These are phyloP conservation scores for Drosophila engyochracea DNA, from an alignment of 2,888 invertebrate genomes.

Conservation along the genomic window DNA sequence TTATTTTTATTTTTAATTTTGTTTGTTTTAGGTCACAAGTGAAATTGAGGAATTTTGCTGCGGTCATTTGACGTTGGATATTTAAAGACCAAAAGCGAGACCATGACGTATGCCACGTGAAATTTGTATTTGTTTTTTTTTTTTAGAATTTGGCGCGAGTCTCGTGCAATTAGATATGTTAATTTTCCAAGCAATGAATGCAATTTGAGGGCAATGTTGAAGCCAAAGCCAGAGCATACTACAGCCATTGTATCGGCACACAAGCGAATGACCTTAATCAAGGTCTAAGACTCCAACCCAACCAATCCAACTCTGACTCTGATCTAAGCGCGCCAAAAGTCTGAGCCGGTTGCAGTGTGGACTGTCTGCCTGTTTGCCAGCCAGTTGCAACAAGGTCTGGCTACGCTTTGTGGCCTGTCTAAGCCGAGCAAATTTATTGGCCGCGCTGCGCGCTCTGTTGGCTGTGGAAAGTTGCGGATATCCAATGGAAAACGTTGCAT, in stretches of 20 bases:
- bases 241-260: slow-evolving; percentile 53
- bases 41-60: slow-evolving; percentile 48
- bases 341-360: slow-evolving; percentile 53
- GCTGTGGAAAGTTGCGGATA: slow-evolving; percentile 33
- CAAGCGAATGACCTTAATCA: slow-evolving; percentile 84
- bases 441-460: slow-evolving; percentile 37
- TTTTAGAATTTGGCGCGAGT: slow-evolving; percentile 42
- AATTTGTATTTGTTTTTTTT: slow-evolving; percentile 13
- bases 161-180: slow-evolving; percentile 60
- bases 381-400: slow-evolving; percentile 18
- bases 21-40: slow-evolving; percentile 23
- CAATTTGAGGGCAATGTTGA: slow-evolving; percentile 10
- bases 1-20: slow-evolving; percentile 5
- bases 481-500: slow-evolving; percentile 20
- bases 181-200: slow-evolving; percentile 48
- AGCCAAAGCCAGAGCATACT: slow-evolving; percentile 14
- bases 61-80: slow-evolving; percentile 21
- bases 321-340: slow-evolving; percentile 50
- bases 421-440: slow-evolving; percentile 64
- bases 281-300: slow-evolving; percentile 74
- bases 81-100: slow-evolving; percentile 15
- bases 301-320: slow-evolving; percentile 22
- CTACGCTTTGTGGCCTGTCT: slow-evolving; percentile 51
- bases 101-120: slow-evolving; percentile 40
- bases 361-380: slow-evolving; percentile 15